Conservation (phyloP, 1,140 invertebrate genomes). For the Lethocerus indicus region DNA sequence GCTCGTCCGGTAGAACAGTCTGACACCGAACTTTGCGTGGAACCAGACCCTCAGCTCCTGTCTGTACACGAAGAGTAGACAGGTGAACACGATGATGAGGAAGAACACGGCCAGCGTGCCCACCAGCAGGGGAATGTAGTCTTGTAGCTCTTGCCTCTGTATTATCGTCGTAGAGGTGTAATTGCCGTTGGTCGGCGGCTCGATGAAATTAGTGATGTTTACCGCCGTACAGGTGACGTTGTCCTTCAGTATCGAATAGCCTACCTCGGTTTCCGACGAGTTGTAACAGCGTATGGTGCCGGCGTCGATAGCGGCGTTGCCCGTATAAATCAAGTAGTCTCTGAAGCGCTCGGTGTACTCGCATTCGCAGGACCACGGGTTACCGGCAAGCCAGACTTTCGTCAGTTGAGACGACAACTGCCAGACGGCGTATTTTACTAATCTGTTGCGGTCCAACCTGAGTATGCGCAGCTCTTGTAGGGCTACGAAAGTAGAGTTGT, state of each 20-base stretch:
- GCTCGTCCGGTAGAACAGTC: slow-evolving; percentile 55
- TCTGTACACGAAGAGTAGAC: slow-evolving; percentile 62
- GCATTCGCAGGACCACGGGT: slow-evolving; percentile 81
- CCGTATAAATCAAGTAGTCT: slow-evolving; percentile 49
- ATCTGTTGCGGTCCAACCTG: slow-evolving; percentile 56
- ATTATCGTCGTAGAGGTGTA: slow-evolving; percentile 53
- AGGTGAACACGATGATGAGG: slow-evolving; percentile 45
- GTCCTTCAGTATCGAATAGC: slow-evolving; percentile 30
- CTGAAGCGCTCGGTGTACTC: slow-evolving; percentile 60
- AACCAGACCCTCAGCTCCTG: slow-evolving; percentile 81
- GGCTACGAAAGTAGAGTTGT: slow-evolving; percentile 58
- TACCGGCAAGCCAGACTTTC: slow-evolving; percentile 50
- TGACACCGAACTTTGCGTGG: slow-evolving; percentile 70
- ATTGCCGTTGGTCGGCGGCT: slow-evolving; percentile 40
- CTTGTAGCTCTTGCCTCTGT: slow-evolving; percentile 48
- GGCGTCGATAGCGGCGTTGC: slow-evolving; percentile 43
- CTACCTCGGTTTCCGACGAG: slow-evolving; percentile 38
- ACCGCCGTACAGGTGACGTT: slow-evolving; percentile 20
- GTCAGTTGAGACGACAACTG: slow-evolving; percentile 43
- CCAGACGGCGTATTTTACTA: slow-evolving; percentile 60
- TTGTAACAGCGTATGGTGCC: slow-evolving; percentile 40
- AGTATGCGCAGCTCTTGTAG: slow-evolving; percentile 51
- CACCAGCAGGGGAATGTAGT: slow-evolving; percentile 61
- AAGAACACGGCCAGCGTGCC: slow-evolving; percentile 52
- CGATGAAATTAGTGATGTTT: slow-evolving; percentile 22